Base-by-base conservation (phyloP, 2,888 invertebrate species). In the Acleris literana region DNA sequence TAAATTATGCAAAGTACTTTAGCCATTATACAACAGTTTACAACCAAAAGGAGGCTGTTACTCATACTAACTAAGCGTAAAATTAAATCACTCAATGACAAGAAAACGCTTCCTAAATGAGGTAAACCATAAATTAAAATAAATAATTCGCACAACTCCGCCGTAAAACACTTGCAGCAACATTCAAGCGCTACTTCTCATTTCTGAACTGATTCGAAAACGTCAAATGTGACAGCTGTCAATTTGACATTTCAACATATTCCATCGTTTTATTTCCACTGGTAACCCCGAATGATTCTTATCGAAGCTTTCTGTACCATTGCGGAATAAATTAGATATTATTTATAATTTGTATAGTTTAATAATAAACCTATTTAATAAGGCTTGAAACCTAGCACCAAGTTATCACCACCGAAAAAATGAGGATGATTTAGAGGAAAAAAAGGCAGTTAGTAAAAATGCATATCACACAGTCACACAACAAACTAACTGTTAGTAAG, bases 1-100 rank as follows among this genome's bases (percentile, higher is more conserved):
- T 75, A 75, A 33, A 33, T 33, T 74, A 72, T 74, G 70, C 68
- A 71, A 76, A 72, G 69, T 71, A 71, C 71, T 69, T 69, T 63
- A 68, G 74, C 70, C 68, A 76, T 74, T 73, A 75, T 76, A 77
- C 73, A 80, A 72, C 69, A 73, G 75, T 72, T 72, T 75, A 83
- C 76, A 83, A 81, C 76, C 78, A 82, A 77, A 74, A 71, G 69
- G 72, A 78, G 76, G 78, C 72, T 76, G 76, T 71, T 76, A 77
- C 69, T 75, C 73, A 74, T 74, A 73, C 78, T 79, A 82, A 71
- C 69, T 75, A 76, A 74, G 74, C 72, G 69, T 79, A 77, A 76
- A 82, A 78, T 76, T 85, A 85, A 86, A 88, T 88, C 87, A 87
- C 86, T 85, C 81, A 81, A 80, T 87, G 86, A 88, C 87, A 89